Conservation (phyloP, 2,888 invertebrate genomes). For the Eupithecia dodoneata region DNA sequence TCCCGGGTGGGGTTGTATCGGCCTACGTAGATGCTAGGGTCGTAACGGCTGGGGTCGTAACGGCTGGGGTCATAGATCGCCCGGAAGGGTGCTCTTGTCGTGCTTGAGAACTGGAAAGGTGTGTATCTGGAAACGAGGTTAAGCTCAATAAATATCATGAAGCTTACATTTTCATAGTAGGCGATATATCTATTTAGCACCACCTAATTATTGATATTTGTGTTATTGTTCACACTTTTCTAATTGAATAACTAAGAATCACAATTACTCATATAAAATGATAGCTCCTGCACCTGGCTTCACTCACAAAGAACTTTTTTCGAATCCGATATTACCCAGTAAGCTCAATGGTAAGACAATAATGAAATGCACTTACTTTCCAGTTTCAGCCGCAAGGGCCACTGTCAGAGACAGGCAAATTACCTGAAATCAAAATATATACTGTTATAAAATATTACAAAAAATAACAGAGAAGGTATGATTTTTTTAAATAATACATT, state of each 20-base stretch:
- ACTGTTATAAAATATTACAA: constrained; percentile 9
- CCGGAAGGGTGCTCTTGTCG: constrained; percentile 27
- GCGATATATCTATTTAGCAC: neutral
- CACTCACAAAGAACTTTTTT: neutral
- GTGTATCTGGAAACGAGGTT: constrained; percentile 45
- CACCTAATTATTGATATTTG: neutral
- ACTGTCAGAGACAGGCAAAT: constrained; percentile 65
- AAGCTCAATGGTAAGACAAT: neutral
- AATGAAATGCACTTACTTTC: constrained; percentile 50
- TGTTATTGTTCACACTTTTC: neutral
- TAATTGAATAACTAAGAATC: neutral
- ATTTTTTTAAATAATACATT: neutral
- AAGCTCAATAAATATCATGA: neutral
- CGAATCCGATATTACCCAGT: neutral
- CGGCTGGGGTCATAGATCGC: constrained; percentile 45
- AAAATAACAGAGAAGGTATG: neutral
- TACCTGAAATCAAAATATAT: constrained; percentile 65
- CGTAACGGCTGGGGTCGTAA: constrained; percentile 40
- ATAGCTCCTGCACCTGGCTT: neutral
- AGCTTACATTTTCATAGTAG: neutral
- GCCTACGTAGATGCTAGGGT: constrained; percentile 49
- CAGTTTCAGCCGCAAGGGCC: constrained; percentile 65
- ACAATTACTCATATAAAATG: neutral
- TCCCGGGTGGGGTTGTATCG: constrained; percentile 52
- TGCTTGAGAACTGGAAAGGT: constrained; percentile 43